phyloP scores from a whole-genome alignment of 23 tunicate genomes.

The Diplosoma virens region DNA sequence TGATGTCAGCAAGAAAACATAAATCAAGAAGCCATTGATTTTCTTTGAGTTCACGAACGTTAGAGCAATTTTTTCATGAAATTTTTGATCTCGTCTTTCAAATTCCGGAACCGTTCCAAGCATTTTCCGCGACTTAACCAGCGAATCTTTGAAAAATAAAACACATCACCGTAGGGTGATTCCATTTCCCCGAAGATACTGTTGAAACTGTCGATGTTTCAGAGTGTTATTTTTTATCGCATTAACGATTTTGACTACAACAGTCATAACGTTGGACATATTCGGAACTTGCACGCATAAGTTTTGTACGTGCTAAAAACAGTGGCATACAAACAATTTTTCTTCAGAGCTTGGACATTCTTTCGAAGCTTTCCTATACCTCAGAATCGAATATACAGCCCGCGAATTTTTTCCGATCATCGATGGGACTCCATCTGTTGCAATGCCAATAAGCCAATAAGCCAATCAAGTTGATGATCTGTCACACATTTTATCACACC shows the following conservation, averaged over 20 bases:
- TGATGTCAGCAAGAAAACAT: background rate
- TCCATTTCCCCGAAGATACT: background rate
- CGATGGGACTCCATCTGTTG: conserved; percentile 39
- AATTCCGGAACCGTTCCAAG: background rate
- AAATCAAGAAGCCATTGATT: background rate
- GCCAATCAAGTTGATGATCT: conserved; percentile 3
- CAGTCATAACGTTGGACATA: conserved; percentile 6
- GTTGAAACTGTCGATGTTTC: background rate
- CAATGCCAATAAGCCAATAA: background rate
- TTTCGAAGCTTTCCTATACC: background rate
- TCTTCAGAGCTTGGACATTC: conserved; percentile 1
- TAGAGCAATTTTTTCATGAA: background rate
- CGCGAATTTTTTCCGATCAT: conserved; percentile 29
- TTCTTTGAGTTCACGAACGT: background rate
- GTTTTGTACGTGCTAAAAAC: conserved; percentile 13
- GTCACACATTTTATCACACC: conserved; percentile 5
- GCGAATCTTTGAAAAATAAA: background rate
- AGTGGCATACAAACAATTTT: background rate
- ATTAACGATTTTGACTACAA: conserved; percentile 7
- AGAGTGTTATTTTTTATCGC: background rate
- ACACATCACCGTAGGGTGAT: background rate
- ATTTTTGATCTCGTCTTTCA: background rate
- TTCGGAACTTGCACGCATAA: background rate
- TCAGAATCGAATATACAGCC: conserved; percentile 30
- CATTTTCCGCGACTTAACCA: conserved; percentile 14